Evolutionary conservation across 2,797 vertebrate species (phyloP).

Genomic region (Crenichthys baileyi): DNA sequence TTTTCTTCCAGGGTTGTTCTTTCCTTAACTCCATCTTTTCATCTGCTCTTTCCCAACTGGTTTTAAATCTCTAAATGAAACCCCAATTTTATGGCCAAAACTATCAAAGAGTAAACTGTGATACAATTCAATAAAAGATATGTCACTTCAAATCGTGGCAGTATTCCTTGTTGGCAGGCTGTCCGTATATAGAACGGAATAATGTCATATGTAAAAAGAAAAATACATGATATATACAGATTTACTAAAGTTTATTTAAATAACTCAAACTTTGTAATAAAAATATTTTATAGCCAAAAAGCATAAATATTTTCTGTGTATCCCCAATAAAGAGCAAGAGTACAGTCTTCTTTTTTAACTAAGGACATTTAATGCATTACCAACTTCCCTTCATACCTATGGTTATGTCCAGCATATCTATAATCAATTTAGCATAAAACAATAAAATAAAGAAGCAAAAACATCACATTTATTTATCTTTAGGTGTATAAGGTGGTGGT

Average conservation of each 20-base stretch:
- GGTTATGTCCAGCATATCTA: neutral
- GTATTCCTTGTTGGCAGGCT: no score
- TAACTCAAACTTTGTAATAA: constrained; percentile 29
- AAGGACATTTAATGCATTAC: neutral
- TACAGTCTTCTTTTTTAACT: constrained; percentile 12
- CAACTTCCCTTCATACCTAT: constrained; percentile 2
- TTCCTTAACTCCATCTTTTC: no score
- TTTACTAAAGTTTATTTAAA: constrained; percentile 49
- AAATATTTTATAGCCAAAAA: constrained; percentile 38
- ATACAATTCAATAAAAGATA: no score
- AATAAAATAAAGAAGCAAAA: neutral
- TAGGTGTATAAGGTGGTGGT: neutral
- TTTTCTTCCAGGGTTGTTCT: no score
- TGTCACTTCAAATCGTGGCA: neutral
- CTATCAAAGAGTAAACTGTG: neutral
- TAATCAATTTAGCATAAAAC: neutral
- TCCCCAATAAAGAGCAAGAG: constrained; percentile 28
- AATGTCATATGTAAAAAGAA: neutral
- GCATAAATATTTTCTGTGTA: constrained; percentile 41
- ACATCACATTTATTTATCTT: neutral
- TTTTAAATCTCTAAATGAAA: no score
- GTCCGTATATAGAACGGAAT: no score
- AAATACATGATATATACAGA: neutral
- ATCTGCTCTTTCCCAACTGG: no score
- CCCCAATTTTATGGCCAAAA: neutral